Base-by-base conservation (phyloP, 1,140 invertebrate species). In the Daktulosphaira vitifoliae region DNA sequence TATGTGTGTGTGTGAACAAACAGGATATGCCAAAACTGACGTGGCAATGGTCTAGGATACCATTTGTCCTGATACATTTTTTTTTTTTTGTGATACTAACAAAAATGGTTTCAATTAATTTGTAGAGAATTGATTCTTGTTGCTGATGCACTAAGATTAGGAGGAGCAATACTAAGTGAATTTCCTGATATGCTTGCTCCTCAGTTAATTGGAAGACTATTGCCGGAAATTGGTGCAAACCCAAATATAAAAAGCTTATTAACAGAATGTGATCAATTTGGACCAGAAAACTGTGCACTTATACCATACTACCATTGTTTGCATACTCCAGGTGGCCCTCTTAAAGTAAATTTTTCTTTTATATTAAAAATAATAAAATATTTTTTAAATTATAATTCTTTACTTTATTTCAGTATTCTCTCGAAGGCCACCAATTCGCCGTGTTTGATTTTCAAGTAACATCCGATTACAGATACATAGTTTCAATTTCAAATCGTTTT, bases 401-500 rank as follows among this genome's bases (percentile, higher is more conserved):
- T 26, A 33, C n/a, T 68, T 68, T 16, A 66, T 77, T 79, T 18
- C 75, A 92, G 85, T 98, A 96, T 73, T 98, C 94, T 1, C 74
- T 98, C 39, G 96, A 98, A 79, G 94, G 93, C 2, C 95, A 98
- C 78, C 92, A 94, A 71, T 98, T 98, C 76, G 95, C 95, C 0
- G 92, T 97, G 0, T 98, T 97, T 76, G 93, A 89, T 11, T 93
- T 98, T 70, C 87, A 85, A 48, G 75, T 97, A 9, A 96, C 92
- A 0, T 87, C 89, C 0, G 93, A 98, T 78, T 89, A 86, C 65
- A 86, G 92, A 49, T 94, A 96, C 75, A 86, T 98, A 46, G 89
- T 98, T 0, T 96, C 94, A 6, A 92, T 96, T 71, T 98, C 95
- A 2, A 98, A 97, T 72, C 85, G 90, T 72, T 93, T 99, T 69